A percentile compares a stretch with the other conserved stretches of the same genome.
These are phyloP conservation scores for Drosophila kanekoi DNA, from an alignment of 2,888 invertebrate species.

Conservation along the genomic window DNA sequence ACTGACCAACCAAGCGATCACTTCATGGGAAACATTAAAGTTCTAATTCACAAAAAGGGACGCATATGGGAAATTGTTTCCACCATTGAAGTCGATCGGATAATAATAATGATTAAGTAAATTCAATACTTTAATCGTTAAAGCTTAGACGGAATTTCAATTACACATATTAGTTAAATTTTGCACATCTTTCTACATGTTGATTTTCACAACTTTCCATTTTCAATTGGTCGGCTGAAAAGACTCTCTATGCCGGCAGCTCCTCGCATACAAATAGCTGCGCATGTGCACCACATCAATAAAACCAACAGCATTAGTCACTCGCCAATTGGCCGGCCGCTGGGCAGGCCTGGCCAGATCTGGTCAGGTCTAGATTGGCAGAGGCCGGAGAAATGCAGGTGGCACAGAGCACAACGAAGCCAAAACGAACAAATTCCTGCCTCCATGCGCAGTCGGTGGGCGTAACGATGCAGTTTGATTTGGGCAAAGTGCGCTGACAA, in stretches of 20 bases:
- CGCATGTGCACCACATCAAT: slow-evolving; percentile 74
- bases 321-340: slow-evolving; percentile 54
- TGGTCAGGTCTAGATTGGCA: slow-evolving; percentile 18
- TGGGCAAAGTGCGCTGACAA: slow-evolving; percentile 74
- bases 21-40: slow-evolving; percentile 29
- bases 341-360: slow-evolving; percentile 16
- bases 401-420: slow-evolving; percentile 32
- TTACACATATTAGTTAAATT: not conserved
- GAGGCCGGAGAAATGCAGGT: slow-evolving; percentile 58
- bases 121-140: too few species aligned
- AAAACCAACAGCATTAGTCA: slow-evolving; percentile 80
- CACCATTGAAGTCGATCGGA: too few species aligned
- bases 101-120: too few species aligned
- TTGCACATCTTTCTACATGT: slow-evolving; percentile 3
- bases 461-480: slow-evolving; percentile 72
- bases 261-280: slow-evolving; percentile 58
- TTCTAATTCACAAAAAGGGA: not conserved
- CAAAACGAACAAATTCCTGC: slow-evolving; percentile 27
- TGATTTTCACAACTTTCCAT: slow-evolving; percentile 70
- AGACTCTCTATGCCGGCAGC: slow-evolving; percentile 21
- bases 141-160: too few species aligned
- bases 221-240: slow-evolving; percentile 60
- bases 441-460: slow-evolving; percentile 50
- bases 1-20: slow-evolving; percentile 24
- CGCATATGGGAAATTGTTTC: too few species aligned